Percentiles rank a stretch among this genome's conserved stretches.
Conservation (phyloP, 2,888 invertebrate genomes). For the Yponomeuta evonymella region DNA sequence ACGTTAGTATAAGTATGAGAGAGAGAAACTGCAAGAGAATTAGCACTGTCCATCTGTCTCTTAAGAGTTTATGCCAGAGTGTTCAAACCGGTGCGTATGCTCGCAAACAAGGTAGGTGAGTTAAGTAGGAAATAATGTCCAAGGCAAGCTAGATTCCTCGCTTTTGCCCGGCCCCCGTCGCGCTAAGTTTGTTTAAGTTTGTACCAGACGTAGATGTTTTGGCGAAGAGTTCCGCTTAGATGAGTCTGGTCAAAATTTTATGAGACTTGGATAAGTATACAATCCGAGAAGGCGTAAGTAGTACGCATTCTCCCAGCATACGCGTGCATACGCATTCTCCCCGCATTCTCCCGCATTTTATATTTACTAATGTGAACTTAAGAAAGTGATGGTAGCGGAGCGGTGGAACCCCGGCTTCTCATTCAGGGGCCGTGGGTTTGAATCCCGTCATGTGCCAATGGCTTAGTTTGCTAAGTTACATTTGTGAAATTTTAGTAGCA, state of each 20-base stretch:
- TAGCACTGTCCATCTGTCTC: neutral
- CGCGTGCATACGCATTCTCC: too few relatives aligned
- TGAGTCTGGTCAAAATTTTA: neutral
- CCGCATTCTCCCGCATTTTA: too few relatives aligned
- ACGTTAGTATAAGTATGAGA: too few relatives aligned
- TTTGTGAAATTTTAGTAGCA: too few relatives aligned
- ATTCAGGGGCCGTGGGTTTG: too few relatives aligned
- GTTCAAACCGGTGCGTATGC: conserved; percentile 13
- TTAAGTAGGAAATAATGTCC: conserved; percentile 65
- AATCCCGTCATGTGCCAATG: too few relatives aligned
- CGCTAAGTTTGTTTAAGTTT: conserved; percentile 40
- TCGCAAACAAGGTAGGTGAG: conserved; percentile 31
- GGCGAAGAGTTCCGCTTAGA: neutral
- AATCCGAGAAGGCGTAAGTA: neutral
- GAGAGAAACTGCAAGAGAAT: too few relatives aligned
- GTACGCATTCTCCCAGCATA: too few relatives aligned
- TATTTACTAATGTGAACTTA: too few relatives aligned
- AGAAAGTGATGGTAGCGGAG: too few relatives aligned
- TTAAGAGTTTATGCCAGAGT: neutral
- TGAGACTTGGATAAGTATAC: neutral
- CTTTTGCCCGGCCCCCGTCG: conserved; percentile 26
- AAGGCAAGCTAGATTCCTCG: conserved; percentile 66
- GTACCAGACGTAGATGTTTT: conserved; percentile 40
- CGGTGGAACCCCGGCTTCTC: too few relatives aligned
- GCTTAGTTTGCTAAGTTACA: too few relatives aligned